Percentiles rank a stretch among this genome's conserved stretches.
Conservation (phyloP, 2,888 invertebrate genomes). For the Morpho deidamia region DNA sequence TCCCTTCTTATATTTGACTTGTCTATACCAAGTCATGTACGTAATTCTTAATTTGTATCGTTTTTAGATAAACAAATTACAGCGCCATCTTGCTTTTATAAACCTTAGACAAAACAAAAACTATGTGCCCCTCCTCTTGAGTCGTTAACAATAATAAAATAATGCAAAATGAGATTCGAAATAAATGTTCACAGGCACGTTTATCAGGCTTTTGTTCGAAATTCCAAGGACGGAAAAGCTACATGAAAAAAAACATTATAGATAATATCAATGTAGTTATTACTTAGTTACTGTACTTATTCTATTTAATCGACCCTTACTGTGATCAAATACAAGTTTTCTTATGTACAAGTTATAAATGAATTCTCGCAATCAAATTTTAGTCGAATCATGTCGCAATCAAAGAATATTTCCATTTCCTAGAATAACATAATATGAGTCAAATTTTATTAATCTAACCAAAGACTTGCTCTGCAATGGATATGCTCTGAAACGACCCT, state of each 20-base stretch:
- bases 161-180: constrained; percentile 51
- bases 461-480: no score
- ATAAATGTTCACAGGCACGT: constrained; percentile 55
- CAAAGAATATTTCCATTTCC: no score
- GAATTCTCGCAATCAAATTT: no score
- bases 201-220: constrained; percentile 58
- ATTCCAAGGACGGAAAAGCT: constrained; percentile 69
- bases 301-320: constrained; percentile 1
- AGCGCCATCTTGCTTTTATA: constrained; percentile 22
- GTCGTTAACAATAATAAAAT: constrained; percentile 26
- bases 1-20: no score
- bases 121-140: constrained; percentile 16
- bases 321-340: not conserved
- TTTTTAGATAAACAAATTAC: constrained; percentile 3
- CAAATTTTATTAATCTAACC: no score
- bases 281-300: constrained; percentile 4
- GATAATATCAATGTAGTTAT: not conserved
- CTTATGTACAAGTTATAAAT: no score
- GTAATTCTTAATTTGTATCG: no score
- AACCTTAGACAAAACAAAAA: constrained; percentile 11
- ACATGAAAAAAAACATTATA: constrained; percentile 31
- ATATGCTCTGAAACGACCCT: no score
- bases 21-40: no score
- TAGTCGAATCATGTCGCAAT: no score
- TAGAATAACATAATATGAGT: no score